Evolutionary conservation across 1,140 invertebrate genomes (phyloP), one percentile per base, ranked within the genome.

Genomic region (Apis dorsata): DNA sequence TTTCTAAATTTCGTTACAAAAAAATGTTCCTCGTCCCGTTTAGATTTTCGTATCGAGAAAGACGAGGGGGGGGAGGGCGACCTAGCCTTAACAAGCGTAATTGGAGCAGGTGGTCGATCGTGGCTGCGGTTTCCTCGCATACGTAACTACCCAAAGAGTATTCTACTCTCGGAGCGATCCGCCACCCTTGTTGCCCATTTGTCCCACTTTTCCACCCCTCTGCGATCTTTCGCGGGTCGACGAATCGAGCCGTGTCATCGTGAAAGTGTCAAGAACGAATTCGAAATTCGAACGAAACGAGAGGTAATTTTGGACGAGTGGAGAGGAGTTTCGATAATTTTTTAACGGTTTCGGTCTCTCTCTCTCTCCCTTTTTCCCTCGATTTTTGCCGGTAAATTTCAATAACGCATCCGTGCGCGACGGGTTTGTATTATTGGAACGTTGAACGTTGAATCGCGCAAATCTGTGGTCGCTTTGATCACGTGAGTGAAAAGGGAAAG

Each of bases 51-150:
- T 28, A 5, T 44, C 34, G 34, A 71, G 34, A 0, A 44, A 75
- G 69, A 74, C 66, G 69, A 81, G 73, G 79, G 44, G 59, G 74
- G 17, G 63, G 15, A 73, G 73, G 79, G 73, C 81, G 82, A 88
- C 77, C 81, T 81, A 78, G 70, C 66, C 71, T 86, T 91, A 91
- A 91, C 88, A 87, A 90, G 86, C 88, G 84, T 90, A 91, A 91
- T 91, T 91, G 90, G 90, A 91, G 91, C 90, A 91, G 90, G 87
- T 91, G 88, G 91, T 86, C 90, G 85, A 83, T 85, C 84, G 78
- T 76, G 49, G 81, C 73, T 86, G 90, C 75, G 88, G 89, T 90
- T 88, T 90, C 85, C 60, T 60, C 83, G 86, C 85, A 88, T 90
- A 90, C 76, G 79, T 90, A 90, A 91, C 88, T 84, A 86, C 86